Conservation (phyloP, 2,888 invertebrate species). For the Mythimna impura region DNA sequence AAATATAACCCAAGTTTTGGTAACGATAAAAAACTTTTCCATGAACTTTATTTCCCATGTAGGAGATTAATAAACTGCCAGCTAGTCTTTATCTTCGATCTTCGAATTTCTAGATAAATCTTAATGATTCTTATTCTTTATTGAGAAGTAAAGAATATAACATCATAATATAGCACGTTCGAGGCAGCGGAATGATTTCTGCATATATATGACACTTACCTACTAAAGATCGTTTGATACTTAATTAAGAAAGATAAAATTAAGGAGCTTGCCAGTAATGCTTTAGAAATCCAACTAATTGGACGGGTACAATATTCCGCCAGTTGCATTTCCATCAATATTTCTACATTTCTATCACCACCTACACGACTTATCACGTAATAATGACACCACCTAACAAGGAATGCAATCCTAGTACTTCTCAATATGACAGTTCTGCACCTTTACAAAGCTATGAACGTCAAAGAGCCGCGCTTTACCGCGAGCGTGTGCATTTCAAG, state of each 20-base stretch:
- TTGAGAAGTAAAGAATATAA: not conserved
- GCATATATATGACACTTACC: too few relatives aligned
- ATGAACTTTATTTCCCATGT: too few relatives aligned
- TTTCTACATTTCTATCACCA: not conserved
- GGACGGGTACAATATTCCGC: not conserved
- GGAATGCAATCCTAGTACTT: constrained; percentile 17
- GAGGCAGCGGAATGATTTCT: too few relatives aligned
- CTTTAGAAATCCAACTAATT: not conserved
- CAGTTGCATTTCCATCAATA: not conserved
- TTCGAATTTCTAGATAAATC: not conserved
- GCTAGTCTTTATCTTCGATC: not conserved
- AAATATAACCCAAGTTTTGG: not conserved
- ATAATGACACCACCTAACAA: constrained; percentile 21
- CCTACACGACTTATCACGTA: not conserved
- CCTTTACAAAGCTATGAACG: constrained; percentile 43
- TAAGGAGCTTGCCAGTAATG: not conserved
- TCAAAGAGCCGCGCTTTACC: constrained; percentile 52
- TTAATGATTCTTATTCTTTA: not conserved
- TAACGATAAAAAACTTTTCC: not conserved
- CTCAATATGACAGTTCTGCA: constrained; percentile 37
- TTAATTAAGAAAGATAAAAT: too few relatives aligned
- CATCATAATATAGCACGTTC: not conserved
- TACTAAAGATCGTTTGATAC: too few relatives aligned
- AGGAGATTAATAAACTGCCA: too few relatives aligned
- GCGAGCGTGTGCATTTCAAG: constrained; percentile 53